These are phyloP conservation scores for Polydesmus complanatus DNA, from an alignment of 2,888 invertebrate species.

Conservation along the genomic window DNA sequence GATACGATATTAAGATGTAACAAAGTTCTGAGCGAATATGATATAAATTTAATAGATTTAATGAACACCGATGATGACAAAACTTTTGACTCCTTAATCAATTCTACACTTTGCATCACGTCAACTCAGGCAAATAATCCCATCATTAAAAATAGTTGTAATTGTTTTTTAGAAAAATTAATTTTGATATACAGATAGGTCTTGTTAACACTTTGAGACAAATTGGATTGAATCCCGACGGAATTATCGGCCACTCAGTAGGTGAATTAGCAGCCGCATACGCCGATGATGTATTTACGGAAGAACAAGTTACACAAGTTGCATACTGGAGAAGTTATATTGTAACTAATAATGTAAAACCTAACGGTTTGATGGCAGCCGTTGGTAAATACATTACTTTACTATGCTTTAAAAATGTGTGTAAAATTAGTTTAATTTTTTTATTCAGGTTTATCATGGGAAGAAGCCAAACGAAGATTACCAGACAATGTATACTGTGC, in stretches of 20 bases:
- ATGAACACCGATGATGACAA: conserved; percentile 59
- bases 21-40: conserved; percentile 58
- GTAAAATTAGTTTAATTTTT: not conserved
- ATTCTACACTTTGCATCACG: conserved; percentile 86
- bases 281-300: conserved; percentile 86
- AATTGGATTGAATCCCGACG: conserved; percentile 68
- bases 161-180: conserved; percentile 18
- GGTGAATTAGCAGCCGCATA: conserved; percentile 91
- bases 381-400: conserved; percentile 42
- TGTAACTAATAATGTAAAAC: conserved; percentile 57
- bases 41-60: conserved; percentile 66
- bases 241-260: conserved; percentile 90
- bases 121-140: conserved; percentile 58
- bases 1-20: conserved; percentile 61
- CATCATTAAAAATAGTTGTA: not conserved
- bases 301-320: conserved; percentile 82
- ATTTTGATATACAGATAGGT: conserved; percentile 54
- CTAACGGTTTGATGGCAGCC: conserved; percentile 78
- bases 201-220: conserved; percentile 71
- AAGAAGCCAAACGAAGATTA: conserved; percentile 26
- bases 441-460: conserved; percentile 27
- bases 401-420: too few species aligned
- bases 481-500: conserved; percentile 31
- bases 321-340: conserved; percentile 86
- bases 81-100: conserved; percentile 72